Evolutionary conservation across 1,140 invertebrate species (phyloP), one percentile per base, ranked within the genome.

Genomic region (Nomia melanderi): DNA sequence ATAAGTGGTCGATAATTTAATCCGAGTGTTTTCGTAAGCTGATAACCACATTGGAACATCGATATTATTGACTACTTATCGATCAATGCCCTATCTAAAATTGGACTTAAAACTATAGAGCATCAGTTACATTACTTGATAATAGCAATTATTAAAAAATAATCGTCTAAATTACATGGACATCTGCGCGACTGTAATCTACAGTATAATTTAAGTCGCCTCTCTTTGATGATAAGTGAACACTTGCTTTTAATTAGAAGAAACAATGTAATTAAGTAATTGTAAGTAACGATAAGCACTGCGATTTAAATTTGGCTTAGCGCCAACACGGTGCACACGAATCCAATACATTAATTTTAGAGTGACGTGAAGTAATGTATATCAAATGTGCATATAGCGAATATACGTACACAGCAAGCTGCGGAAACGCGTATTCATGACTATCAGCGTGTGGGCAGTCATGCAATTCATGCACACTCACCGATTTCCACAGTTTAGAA

Each of bases 321-420:
- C 4, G 67, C 75, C 75, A 77, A 63, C 25, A 29, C 20, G 8
- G 33, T 66, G 39, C 39, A 3, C 20, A 67, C 27, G 25, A 39
- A 20, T 9, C 75, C 62, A 77, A 77, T 71, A n/a, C n/a, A 63
- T 71, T 77, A 77, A 56, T 57, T 63, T 62, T 8, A 20, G 27
- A 39, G 1, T 6, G 60, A 1, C 54, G 54, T n/a, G 7, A 66
- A 31, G 54, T 29, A n/a, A 50, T n/a, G 29, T 60, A 29, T 31
- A 31, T 31, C 14, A 57, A 31, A 27, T 8, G 31, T 60, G 33
- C 20, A 20, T 8, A 33, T 33, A 62, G 20, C 31, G 1, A 2
- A 39, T 14, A 11, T n/a, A n/a, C n/a, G n/a, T n/a, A n/a, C n/a
- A 62, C n/a, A 20, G 12, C 3, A 14, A 9, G 53, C n/a, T 11